Conservation (phyloP, 2,888 invertebrate genomes). For the Lasius platythorax region DNA sequence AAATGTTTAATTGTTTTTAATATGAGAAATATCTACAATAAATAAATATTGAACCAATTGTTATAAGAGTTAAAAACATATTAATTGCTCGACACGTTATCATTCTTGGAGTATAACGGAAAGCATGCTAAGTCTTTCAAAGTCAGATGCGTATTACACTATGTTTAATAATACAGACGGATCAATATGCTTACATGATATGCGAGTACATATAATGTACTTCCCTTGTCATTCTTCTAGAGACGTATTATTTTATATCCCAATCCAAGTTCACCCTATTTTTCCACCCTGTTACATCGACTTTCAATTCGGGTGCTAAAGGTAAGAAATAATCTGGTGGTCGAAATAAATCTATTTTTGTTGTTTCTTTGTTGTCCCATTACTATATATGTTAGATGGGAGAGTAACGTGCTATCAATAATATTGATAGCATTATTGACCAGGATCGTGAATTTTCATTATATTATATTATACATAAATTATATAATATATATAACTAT, state of each 20-base stretch:
- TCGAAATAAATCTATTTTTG: neutral
- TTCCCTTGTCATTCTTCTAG: constrained; percentile 53
- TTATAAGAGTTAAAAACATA: constrained; percentile 27
- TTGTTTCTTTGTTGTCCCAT: neutral
- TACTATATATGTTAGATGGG: neutral
- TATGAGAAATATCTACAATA: neutral
- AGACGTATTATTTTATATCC: constrained; percentile 33
- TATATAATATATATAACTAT: neutral
- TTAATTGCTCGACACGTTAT: constrained; percentile 17
- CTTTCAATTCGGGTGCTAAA: constrained; percentile 47
- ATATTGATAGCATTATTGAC: neutral
- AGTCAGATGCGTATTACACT: constrained; percentile 23
- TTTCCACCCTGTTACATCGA: constrained; percentile 28
- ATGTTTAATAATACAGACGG: constrained; percentile 51
- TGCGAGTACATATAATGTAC: constrained; percentile 57
- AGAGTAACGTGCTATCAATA: neutral
- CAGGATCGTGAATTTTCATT: neutral
- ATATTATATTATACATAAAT: neutral
- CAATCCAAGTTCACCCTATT: neutral
- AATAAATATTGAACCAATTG: neutral
- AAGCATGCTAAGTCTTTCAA: constrained; percentile 31
- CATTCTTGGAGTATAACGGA: constrained; percentile 17
- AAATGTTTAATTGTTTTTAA: constrained; percentile 4
- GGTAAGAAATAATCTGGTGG: neutral
- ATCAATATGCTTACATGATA: constrained; percentile 49